Conservation (phyloP, 2,797 vertebrate species). For the Clarias pachynema region DNA sequence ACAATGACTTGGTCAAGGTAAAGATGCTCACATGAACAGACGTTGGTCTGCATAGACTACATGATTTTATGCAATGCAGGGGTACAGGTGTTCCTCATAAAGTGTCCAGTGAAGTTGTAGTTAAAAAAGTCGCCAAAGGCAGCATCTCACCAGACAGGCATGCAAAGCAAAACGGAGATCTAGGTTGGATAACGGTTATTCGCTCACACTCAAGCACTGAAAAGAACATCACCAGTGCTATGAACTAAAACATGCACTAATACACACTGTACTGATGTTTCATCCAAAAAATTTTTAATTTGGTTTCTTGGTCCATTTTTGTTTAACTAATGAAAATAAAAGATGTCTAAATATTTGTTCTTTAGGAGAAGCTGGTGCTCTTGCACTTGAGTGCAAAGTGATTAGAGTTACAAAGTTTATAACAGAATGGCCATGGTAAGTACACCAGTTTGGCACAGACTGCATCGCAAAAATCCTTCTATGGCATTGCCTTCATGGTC, state of each 20-base stretch:
- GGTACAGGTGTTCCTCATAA: neutral
- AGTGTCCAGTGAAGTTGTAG: neutral
- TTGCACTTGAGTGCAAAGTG: neutral
- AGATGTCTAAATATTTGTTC: conserved; percentile 6
- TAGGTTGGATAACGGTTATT: conserved; percentile 22
- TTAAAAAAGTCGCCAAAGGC: neutral
- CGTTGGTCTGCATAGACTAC: neutral
- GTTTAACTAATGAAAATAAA: neutral
- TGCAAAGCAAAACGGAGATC: conserved; percentile 1
- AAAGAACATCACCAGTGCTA: neutral
- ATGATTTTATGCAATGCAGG: neutral
- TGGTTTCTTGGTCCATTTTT: neutral
- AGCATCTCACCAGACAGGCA: conserved; percentile 27
- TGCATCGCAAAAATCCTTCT: conserved; percentile 29
- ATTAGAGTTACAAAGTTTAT: conserved; percentile 25
- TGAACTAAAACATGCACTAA: neutral
- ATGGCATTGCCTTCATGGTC: conserved; percentile 22
- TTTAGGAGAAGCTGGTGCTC: neutral
- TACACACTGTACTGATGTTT: neutral
- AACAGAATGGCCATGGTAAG: neutral
- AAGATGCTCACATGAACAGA: neutral
- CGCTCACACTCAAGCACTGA: neutral
- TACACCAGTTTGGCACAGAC: conserved; percentile 1
- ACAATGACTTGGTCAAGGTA: neutral
- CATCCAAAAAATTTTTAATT: neutral